Percentiles rank a stretch among this genome's conserved stretches.
Conservation (phyloP, 1,140 invertebrate genomes). For the Berghia stephanieae region DNA sequence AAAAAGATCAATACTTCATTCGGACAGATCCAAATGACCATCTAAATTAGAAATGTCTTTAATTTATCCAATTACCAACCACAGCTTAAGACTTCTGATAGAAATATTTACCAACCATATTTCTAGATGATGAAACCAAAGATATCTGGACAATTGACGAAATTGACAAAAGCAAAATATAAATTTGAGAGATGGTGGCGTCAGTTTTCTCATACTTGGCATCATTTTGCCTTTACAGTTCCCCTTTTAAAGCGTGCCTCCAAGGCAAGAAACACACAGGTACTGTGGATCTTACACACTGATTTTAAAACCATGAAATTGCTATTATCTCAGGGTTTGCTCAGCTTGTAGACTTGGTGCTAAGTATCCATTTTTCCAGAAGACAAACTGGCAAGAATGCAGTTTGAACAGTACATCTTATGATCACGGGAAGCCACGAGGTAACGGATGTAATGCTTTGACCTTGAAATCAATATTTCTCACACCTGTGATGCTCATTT, state of each 20-base stretch:
- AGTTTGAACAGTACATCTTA: conserved; percentile 57
- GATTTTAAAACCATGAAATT: conserved; percentile 56
- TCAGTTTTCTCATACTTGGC: conserved; percentile 58
- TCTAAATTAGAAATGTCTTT: conserved; percentile 56
- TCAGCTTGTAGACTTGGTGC: conserved; percentile 50
- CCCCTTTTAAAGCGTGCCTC: conserved; percentile 55
- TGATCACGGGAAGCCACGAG: conserved; percentile 46
- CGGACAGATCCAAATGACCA: conserved; percentile 45
- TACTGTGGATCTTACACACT: conserved; percentile 56
- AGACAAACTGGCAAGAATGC: conserved; percentile 51
- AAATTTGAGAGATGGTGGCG: conserved; percentile 50
- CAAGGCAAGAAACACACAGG: conserved; percentile 50
- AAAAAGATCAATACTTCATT: conserved; percentile 55
- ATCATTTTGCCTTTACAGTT: conserved; percentile 57
- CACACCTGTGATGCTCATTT: conserved; percentile 42
- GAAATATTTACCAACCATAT: conserved; percentile 59
- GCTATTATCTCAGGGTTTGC: conserved; percentile 56
- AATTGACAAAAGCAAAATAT: conserved; percentile 48
- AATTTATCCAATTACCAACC: conserved; percentile 58
- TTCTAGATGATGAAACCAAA: conserved; percentile 44
- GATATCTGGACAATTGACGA: conserved; percentile 47
- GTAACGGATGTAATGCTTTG: conserved; percentile 36
- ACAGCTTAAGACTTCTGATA: conserved; percentile 45
- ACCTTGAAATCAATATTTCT: conserved; percentile 37
- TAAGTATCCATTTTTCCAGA: conserved; percentile 52